Percentiles rank a stretch among this genome's conserved stretches.
Evolutionary conservation across 2,888 invertebrate genomes (phyloP).

Genomic region (Syrphus vitripennis): DNA sequence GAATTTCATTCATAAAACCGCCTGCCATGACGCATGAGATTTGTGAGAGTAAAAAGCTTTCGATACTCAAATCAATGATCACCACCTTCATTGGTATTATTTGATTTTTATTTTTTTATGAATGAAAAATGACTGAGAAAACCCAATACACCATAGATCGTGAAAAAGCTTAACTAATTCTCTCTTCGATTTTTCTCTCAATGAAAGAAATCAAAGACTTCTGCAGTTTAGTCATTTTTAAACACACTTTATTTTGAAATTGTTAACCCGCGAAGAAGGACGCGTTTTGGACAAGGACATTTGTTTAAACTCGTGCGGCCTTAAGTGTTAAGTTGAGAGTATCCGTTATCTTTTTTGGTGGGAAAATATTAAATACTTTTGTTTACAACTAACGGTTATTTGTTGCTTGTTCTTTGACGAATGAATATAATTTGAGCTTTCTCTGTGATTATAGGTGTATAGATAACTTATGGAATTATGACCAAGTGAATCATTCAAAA

Average conservation of each 20-base stretch:
- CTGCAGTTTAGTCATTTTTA: conserved; percentile 7
- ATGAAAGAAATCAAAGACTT: conserved; percentile 4
- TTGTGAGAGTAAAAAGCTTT: conserved; percentile 18
- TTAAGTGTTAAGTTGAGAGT: not conserved
- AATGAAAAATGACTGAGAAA: not conserved
- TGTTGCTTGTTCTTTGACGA: not conserved
- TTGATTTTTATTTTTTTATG: conserved; percentile 4
- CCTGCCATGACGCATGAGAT: conserved; percentile 27
- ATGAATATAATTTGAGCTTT: conserved; percentile 32
- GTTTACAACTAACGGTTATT: not conserved
- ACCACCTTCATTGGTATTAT: not conserved
- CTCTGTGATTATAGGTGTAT: not conserved
- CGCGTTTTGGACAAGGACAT: conserved; percentile 26
- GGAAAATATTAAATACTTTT: not conserved
- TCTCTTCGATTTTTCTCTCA: conserved; percentile 59
- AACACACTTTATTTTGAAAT: conserved; percentile 46
- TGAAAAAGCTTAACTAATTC: conserved; percentile 32
- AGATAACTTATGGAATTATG: conserved; percentile 2
- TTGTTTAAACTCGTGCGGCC: not conserved
- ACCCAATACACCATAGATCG: not conserved
- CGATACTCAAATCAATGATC: not conserved
- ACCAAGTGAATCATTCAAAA: conserved; percentile 54
- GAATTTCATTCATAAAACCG: conserved; percentile 64
- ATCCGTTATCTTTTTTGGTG: not conserved
- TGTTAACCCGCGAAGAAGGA: conserved; percentile 32